Evolutionary conservation across 2,113 vertebrate species (phyloP), one percentile per base, ranked within the genome.

Genomic region (Corythoichthys intestinalis): DNA sequence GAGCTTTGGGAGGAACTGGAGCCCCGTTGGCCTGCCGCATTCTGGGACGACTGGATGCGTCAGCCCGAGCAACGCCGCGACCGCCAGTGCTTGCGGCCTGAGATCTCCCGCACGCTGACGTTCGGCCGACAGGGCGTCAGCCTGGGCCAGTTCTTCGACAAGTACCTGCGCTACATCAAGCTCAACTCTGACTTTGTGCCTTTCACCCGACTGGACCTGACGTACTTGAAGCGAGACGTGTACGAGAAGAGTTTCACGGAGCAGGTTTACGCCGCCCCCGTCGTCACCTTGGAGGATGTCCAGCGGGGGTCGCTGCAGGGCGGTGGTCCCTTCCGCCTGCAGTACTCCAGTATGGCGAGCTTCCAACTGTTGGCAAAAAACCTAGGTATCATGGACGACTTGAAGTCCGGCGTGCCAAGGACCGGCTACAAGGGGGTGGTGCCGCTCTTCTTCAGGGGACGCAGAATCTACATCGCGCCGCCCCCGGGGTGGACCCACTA

Each of bases 11-110:
- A 93, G 0, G 97, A 99, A 50, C 71, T 99, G 20, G 97, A 97
- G 67, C 94, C 95, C 37, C 96, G 96, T 49, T 99, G 97, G 96
- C 96, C 96, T 0, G 79, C 81, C 2, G 91, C 96, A 0, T 99
- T 99, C 60, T 99, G 97, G 96, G 97, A 99, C 0, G 97, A 99
- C 78, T 99, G 97, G 97, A 95, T 98, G 93, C 86, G 97, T 0
- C 89, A 92, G 1, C 95, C 95, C 0, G 94, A 94, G 52, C 97
- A 98, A 64, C 92, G 96, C 0, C 90, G 85, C 0, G 85, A 83
- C 0, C 93, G 95, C 0, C 91, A 94, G 1, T 99, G 96, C 44
- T 39, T 99, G 0, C 91, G 97, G 0, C 97, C 96, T 0, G 97
- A 98, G 69, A 89, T 98, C 54, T 96, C 97, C 0, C 84, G 97